These are phyloP conservation scores for Paraescarpia echinospica DNA, from an alignment of 1,140 invertebrate genomes.

Conservation along the genomic window DNA sequence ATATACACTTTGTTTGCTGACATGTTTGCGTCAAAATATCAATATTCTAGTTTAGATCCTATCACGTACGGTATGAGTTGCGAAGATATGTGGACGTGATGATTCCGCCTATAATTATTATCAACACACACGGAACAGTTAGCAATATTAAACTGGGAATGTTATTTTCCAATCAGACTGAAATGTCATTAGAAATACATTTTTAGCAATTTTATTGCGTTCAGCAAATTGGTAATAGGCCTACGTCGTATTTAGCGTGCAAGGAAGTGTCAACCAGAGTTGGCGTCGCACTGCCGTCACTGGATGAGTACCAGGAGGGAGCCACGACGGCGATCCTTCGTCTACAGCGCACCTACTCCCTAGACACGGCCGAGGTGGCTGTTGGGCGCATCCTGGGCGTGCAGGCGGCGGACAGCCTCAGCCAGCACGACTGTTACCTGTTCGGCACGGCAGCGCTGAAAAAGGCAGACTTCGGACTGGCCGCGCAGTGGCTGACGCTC, in stretches of 20 bases:
- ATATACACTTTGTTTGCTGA: too few relatives aligned
- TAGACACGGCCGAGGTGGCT: neutral
- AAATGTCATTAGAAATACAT: too few relatives aligned
- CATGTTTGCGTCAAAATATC: too few relatives aligned
- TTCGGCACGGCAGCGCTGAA: neutral
- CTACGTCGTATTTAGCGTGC: neutral
- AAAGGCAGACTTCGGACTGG: neutral
- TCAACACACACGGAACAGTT: too few relatives aligned
- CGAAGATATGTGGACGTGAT: too few relatives aligned
- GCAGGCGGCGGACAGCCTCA: neutral
- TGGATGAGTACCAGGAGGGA: neutral
- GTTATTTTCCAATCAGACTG: too few relatives aligned
- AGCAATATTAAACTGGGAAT: too few relatives aligned
- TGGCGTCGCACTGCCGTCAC: neutral
- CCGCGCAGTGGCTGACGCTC: conserved; percentile 3
- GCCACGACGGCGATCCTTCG: neutral
- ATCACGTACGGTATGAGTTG: too few relatives aligned
- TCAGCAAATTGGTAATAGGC: too few relatives aligned
- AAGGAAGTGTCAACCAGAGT: neutral
- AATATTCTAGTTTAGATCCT: too few relatives aligned
- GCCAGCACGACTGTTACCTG: neutral
- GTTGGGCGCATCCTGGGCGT: neutral
- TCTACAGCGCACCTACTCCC: conserved; percentile 10
- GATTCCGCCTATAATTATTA: too few relatives aligned
- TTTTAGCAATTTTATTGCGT: too few relatives aligned